Base-by-base conservation (phyloP, 1,140 invertebrate species). In the Drosophila athabasca region DNA sequence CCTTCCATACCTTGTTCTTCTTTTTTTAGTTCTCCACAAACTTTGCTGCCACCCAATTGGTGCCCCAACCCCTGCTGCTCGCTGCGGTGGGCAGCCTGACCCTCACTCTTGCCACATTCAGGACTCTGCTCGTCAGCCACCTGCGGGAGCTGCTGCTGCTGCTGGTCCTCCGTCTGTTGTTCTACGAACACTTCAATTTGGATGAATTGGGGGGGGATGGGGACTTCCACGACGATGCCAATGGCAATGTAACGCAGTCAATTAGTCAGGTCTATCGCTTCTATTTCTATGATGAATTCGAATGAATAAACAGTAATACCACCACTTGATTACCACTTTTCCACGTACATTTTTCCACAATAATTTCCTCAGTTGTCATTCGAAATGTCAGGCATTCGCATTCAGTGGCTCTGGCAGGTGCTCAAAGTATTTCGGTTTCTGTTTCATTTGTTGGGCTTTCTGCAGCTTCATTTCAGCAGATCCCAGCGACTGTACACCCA, bases 241-340 rank as follows among this genome's bases (percentile, higher is more conserved):
- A 79, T 64, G 57, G 46, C 15, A 83, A 83, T 84, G 76, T 84
- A 19, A 84, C 77, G 31, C 26, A 62, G 6, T 43, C 81, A 45
- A 80, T 81, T 77, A 87, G 81, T 57, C 57, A 77, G 58, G 44
- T 85, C 6, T 85, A 73, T 74, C 77, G 82, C 49, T 69, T 66
- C 59, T 74, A 67, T 57, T 35, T 24, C 43, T 79, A 84, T 44
- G 79, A 83, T 57, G 79, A 83, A 62, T 48, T 61, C 13, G 65
- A 84, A 19, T 84, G 57, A 77, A 61, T 70, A 73, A 62, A 45
- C 26, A 61, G 1, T 19, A 19, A 48, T 48, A 51, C 53, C 53
- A 54, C 58, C 59, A 64, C 24, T 39, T 51, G 50, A 48, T 52
- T 52, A 48, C 11, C 19, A 45, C 54, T 57, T 61, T 65, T 31